Conservation (phyloP, 1,140 invertebrate genomes). For the Dreissena rostriformis region DNA sequence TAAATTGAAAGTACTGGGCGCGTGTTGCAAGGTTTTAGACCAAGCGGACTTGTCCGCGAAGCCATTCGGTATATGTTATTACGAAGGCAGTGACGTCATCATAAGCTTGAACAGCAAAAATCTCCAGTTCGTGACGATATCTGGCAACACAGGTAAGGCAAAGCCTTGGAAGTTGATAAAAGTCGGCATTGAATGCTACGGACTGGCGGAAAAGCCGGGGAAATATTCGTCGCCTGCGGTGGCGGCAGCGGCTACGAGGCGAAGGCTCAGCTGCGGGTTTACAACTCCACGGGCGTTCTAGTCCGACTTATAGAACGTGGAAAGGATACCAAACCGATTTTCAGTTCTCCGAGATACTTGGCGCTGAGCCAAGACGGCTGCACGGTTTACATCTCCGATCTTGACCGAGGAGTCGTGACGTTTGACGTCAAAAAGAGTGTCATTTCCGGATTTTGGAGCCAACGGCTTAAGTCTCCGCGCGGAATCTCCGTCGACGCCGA, state of each 20-base stretch:
- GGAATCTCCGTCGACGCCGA: not conserved
- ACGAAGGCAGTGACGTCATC: too few species aligned
- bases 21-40: too few species aligned
- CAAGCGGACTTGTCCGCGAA: too few species aligned
- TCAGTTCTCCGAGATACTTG: not conserved
- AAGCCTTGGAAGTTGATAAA: not conserved
- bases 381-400: constrained; percentile 1
- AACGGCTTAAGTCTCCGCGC: too few species aligned
- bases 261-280: constrained; percentile 21
- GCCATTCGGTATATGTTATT: too few species aligned
- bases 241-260: constrained; percentile 9
- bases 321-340: constrained; percentile 3
- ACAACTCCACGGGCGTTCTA: constrained; percentile 4
- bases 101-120: too few species aligned
- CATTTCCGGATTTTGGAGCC: constrained; percentile 12
- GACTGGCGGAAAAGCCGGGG: not conserved
- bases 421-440: constrained; percentile 8
- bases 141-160: not conserved
- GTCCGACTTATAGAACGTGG: constrained; percentile 10
- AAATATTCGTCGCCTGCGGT: constrained; percentile 26
- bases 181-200: constrained; percentile 23
- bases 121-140: constrained; percentile 19
- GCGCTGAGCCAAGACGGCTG: not conserved
- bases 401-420: constrained; percentile 13
- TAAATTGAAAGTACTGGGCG: too few species aligned